These are phyloP conservation scores for Aphaenogaster rudis DNA, from an alignment of 1,140 invertebrate genomes.

Conservation along the genomic window DNA sequence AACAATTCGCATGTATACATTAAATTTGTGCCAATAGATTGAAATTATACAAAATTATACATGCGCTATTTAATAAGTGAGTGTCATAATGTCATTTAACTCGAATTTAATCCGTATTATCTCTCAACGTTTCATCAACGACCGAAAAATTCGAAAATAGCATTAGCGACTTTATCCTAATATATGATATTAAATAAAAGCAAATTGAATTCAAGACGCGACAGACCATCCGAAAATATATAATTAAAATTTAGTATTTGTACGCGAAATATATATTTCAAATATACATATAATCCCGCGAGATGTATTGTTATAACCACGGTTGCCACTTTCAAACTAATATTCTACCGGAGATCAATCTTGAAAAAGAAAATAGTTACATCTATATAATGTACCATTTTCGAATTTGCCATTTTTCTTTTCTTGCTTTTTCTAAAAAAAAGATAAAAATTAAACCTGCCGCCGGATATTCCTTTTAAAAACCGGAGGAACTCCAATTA, in stretches of 20 bases:
- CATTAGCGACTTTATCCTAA: background rate
- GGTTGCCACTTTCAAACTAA: no score
- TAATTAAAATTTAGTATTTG: conserved; percentile 1
- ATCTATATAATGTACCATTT: no score
- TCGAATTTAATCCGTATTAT: background rate
- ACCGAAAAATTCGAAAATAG: background rate
- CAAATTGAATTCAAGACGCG: background rate
- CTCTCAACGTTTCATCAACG: background rate
- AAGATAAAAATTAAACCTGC: no score
- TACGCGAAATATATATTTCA: background rate
- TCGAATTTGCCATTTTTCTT: no score
- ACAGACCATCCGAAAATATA: background rate
- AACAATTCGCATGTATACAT: background rate
- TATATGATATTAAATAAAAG: background rate
- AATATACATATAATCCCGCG: background rate
- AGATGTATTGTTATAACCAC: background rate
- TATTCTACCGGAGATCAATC: no score
- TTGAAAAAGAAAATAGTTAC: no score
- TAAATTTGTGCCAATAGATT: background rate
- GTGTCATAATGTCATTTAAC: background rate
- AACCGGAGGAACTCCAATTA: no score
- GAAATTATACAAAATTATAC: background rate
- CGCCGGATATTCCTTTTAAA: no score
- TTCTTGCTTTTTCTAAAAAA: no score
- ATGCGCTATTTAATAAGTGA: background rate